These are phyloP conservation scores for Lamprotornis superbus DNA, from an alignment of 2,113 vertebrate species.

Conservation along the genomic window DNA sequence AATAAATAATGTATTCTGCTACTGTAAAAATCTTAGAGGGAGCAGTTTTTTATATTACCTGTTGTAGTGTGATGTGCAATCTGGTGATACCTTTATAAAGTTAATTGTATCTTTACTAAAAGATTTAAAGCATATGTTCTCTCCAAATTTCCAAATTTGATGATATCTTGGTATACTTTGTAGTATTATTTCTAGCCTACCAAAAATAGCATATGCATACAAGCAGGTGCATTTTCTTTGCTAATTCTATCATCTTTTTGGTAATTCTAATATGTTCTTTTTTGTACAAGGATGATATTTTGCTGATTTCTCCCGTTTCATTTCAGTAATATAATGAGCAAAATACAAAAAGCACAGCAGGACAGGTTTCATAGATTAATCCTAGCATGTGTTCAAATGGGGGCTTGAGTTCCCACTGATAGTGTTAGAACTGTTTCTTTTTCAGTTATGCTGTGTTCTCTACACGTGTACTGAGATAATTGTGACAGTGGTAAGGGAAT, in stretches of 20 bases:
- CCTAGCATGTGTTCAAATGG: background rate
- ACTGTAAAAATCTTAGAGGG: background rate
- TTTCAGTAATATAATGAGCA: background rate
- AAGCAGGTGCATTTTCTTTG: background rate
- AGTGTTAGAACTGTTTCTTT: background rate
- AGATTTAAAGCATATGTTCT: background rate
- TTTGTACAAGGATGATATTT: background rate
- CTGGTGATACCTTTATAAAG: background rate
- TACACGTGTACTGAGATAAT: background rate
- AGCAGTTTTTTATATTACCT: background rate
- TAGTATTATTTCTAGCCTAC: background rate
- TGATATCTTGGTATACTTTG: background rate
- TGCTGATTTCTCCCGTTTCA: background rate
- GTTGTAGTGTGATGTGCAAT: background rate
- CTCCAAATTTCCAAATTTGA: background rate
- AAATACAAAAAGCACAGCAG: background rate
- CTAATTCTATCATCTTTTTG: background rate
- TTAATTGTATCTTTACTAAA: background rate
- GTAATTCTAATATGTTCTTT: background rate
- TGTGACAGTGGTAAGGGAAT: background rate
- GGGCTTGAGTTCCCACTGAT: background rate
- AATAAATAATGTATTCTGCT: background rate
- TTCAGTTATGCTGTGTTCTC: background rate
- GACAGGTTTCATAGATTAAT: background rate
- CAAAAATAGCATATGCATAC: background rate